Percentiles rank a stretch among this genome's conserved stretches.
Conservation (phyloP, 2,797 vertebrate species). For the Mastacembelus armatus region DNA sequence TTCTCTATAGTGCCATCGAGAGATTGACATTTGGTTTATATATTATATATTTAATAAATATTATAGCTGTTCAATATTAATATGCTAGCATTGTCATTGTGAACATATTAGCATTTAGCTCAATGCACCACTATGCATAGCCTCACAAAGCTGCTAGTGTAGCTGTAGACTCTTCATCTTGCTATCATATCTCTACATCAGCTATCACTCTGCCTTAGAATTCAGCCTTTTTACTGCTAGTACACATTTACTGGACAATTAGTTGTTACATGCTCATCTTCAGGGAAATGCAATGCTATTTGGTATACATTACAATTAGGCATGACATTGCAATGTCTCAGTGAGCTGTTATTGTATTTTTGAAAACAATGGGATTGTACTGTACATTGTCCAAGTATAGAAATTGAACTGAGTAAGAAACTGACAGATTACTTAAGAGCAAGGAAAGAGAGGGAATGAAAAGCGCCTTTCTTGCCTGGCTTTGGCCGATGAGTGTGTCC, state of each 20-base stretch:
- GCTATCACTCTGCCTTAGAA: neutral
- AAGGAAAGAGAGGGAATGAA: conserved; percentile 55
- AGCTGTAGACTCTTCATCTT: neutral
- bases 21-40: neutral
- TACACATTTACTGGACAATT: conserved; percentile 35
- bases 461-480: conserved; percentile 64
- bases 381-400: conserved; percentile 39
- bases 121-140: neutral
- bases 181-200: neutral
- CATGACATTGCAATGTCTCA: conserved; percentile 15
- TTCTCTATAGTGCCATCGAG: neutral
- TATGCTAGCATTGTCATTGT: neutral
- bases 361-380: conserved; percentile 37
- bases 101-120: neutral
- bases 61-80: neutral
- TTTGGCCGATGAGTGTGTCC: conserved; percentile 76
- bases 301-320: conserved; percentile 26
- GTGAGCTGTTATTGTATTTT: conserved; percentile 28
- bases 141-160: neutral
- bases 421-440: conserved; percentile 62
- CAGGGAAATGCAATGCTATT: conserved; percentile 3
- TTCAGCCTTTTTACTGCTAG: neutral
- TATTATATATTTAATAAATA: too few relatives aligned
- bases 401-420: conserved; percentile 50
- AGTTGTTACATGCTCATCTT: conserved; percentile 10